phyloP scores from a whole-genome alignment of 2,888 invertebrate genomes.

The Drosophila aldrichi region DNA sequence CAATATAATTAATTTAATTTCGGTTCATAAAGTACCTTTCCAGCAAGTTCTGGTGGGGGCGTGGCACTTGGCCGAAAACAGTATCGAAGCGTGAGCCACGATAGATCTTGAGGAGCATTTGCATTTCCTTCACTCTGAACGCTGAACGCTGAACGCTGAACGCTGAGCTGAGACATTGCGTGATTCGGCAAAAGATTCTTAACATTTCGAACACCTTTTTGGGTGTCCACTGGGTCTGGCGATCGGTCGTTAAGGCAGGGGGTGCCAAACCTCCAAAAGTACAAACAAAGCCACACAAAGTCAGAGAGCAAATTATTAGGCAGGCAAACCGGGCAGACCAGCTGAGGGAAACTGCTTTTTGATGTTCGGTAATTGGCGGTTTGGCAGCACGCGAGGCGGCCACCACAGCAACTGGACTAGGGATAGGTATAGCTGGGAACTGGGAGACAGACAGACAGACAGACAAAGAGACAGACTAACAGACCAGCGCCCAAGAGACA shows the following conservation, averaged over 20 bases:
- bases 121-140: constrained; percentile 50
- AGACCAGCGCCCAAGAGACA: constrained; percentile 39
- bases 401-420: constrained; percentile 36
- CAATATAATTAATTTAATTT: constrained; percentile 77
- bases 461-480: constrained; percentile 25
- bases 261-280: constrained; percentile 53
- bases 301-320: constrained; percentile 71
- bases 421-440: background rate
- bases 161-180: constrained; percentile 58
- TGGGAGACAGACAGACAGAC: constrained; percentile 26
- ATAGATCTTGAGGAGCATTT: constrained; percentile 62
- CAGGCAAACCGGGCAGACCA: constrained; percentile 54
- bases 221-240: constrained; percentile 58
- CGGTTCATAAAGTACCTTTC: constrained; percentile 24
- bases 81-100: constrained; percentile 70
- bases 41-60: constrained; percentile 37
- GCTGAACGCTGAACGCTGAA: constrained; percentile 28
- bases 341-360: constrained; percentile 76
- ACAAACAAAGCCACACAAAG: constrained; percentile 75
- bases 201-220: constrained; percentile 77
- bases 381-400: constrained; percentile 78
- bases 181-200: constrained; percentile 71
- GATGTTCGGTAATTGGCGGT: constrained; percentile 81
- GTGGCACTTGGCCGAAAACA: constrained; percentile 56
- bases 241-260: constrained; percentile 18